Evolutionary conservation across 2,113 vertebrate genomes (phyloP), one percentile per base, ranked within the genome.

Genomic region (Lepisosteus osseus): DNA sequence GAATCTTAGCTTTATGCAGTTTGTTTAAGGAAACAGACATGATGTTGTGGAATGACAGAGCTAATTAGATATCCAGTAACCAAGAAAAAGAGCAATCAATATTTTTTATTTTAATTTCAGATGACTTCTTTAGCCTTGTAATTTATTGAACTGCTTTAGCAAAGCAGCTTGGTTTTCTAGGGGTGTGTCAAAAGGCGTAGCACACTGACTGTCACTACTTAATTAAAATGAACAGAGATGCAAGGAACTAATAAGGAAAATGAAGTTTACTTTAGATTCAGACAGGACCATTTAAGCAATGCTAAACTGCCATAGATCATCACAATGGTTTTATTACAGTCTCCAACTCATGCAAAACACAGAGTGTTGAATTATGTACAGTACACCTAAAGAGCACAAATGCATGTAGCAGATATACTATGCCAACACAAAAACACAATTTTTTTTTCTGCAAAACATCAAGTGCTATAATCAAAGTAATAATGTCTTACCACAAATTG

Each of bases 21-120:
- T 77, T 74, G 79, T 79, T 82, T 87, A 83, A 74, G 82, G 83
- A 87, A 85, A 80, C 64, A 73, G 83, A 75, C 64, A 69, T 17
- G 9, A 9, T 66, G 44, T 72, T 41, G 8, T 7, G 65, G 67
- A 72, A 77, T 76, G 74, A 68, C 67, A 45, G 75, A 72, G 69
- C 72, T 74, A 83, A 77, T 65, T 72, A 63, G 59, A 61, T 41
- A 56, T 74, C 61, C 69, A n/a, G 69, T 69, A 55, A 71, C 17
- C 55, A 17, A 13, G 61, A 68, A 78, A 76, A 47, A 77, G 73
- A 72, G 70, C 43, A 69, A 72, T 68, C 67, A 61, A 78, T 84
- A 43, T 63, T 71, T 78, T 77, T 72, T 74, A 77, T 78, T 81
- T 78, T 65, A 65, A 80, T 78, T 70, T 72, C 61, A 55, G n/a